Percentiles rank a stretch among this genome's conserved stretches.
phyloP scores from a whole-genome alignment of 2,888 invertebrate species.

The Chydorus sphaericus region DNA sequence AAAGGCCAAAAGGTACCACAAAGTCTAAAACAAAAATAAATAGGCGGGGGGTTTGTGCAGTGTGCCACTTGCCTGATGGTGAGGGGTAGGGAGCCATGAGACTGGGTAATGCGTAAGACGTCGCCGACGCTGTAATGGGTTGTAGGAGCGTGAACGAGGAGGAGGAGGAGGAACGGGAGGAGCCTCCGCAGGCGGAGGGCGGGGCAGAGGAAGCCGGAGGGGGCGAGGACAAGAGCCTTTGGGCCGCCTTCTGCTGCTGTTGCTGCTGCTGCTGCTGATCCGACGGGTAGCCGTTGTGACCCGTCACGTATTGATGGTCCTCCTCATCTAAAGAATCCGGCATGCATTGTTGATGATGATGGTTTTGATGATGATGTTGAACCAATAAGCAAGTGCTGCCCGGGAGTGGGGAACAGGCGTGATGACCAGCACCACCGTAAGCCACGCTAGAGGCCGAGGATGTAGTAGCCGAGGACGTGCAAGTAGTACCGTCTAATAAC shows the following conservation, averaged over 20 bases:
- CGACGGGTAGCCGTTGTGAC: conserved; percentile 1
- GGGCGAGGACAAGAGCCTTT: conserved; percentile 30
- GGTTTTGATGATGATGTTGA: neutral
- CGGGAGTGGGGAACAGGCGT: neutral
- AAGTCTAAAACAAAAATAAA: neutral
- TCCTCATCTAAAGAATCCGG: neutral
- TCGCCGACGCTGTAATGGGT: conserved; percentile 37
- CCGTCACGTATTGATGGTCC: no score
- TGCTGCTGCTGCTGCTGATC: neutral
- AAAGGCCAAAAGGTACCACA: neutral
- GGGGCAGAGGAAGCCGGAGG: conserved; percentile 26
- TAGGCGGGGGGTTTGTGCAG: no score
- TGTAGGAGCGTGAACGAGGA: conserved; percentile 40
- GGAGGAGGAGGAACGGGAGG: conserved; percentile 29
- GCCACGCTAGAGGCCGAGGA: neutral
- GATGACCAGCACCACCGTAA: conserved; percentile 1
- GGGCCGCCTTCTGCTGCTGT: neutral
- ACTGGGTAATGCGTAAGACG: conserved; percentile 40
- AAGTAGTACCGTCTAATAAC: neutral
- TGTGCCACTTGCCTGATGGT: conserved; percentile 32
- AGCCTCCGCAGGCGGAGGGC: conserved; percentile 4
- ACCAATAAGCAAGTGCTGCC: conserved; percentile 2
- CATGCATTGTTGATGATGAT: neutral
- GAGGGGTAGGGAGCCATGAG: conserved; percentile 43
- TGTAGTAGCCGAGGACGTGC: neutral